Evolutionary conservation across 2,888 invertebrate genomes (phyloP).

Genomic region (Macrophya alboannulata): DNA sequence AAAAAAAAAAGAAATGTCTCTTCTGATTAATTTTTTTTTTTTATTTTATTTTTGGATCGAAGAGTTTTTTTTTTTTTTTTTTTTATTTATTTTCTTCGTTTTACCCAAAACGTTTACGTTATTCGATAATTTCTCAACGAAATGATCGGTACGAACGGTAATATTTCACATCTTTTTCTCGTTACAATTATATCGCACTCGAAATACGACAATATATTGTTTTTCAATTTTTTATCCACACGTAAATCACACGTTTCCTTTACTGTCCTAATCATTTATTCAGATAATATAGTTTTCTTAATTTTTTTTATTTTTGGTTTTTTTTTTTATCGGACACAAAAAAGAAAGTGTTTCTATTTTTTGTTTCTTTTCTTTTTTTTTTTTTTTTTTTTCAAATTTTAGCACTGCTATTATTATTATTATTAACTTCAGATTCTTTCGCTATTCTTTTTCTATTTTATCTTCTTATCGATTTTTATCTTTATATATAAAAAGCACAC

Average conservation of each 20-base stretch:
- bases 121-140: conserved; percentile 76
- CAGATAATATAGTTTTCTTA: conserved; percentile 14
- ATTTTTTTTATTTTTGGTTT: too few relatives aligned
- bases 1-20: not conserved
- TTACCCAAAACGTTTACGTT: conserved; percentile 66
- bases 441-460: not conserved
- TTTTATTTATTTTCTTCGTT: not conserved
- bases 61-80: not conserved
- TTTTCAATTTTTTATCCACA: not conserved
- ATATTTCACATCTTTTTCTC: not conserved
- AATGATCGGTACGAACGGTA: conserved; percentile 64
- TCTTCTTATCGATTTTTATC: not conserved
- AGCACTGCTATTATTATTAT: not conserved
- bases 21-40: not conserved
- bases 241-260: conserved; percentile 23
- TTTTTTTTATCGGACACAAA: not conserved
- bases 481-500: not conserved
- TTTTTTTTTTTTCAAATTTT: not conserved
- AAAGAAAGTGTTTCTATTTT: not conserved
- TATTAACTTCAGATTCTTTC: not conserved
- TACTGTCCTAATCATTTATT: conserved; percentile 41
- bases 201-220: not conserved
- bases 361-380: not conserved
- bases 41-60: not conserved
- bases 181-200: not conserved